Evolutionary conservation across 2,113 vertebrate genomes (phyloP), one percentile per base, ranked within the genome.

Genomic region (Shinisaurus crocodilurus): DNA sequence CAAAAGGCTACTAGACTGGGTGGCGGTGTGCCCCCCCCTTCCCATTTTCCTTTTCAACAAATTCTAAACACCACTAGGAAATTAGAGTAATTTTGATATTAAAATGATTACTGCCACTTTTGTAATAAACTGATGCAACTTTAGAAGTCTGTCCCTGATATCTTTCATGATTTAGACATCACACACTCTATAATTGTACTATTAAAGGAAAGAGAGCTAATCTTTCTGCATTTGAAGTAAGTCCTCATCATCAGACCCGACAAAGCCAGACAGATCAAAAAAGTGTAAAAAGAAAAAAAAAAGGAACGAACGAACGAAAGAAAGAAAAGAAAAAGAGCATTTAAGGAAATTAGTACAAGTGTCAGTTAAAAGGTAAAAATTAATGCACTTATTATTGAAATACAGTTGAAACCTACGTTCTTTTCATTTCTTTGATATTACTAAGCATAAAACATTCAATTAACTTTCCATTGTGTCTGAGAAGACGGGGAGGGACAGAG

Each of bases 301-400:
- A 34, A 20, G 50, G 50, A 40, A 23, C 7, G 43, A 29, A 72
- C 60, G 50, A 43, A 40, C 60, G 27, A 27, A 69, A 29, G 3
- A 69, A 69, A 48, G 67, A 37, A 54, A 85, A 29, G 48, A 69
- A 54, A 96, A 96, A 97, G 96, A 97, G 96, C 97, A 97, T 97
- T 97, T 97, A 97, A 98, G 96, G 96, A 98, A 98, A 98, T 98
- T 97, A 98, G 97, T 97, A 97, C 97, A 97, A 97, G 97, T 97
- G 97, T 97, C 97, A 97, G 97, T 97, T 98, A 97, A 98, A 97
- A 98, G 96, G 97, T 97, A 97, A 97, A 98, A 97, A 97, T 97
- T 97, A 97, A 97, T 97, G 97, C 96, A 96, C 95, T 97, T 97
- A 97, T 97, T 97, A 97, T 97, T 97, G 97, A 97, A 97, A 97